Conservation (phyloP, 92 coral and sea anemone species). For the Umimayanthus kanabou region DNA sequence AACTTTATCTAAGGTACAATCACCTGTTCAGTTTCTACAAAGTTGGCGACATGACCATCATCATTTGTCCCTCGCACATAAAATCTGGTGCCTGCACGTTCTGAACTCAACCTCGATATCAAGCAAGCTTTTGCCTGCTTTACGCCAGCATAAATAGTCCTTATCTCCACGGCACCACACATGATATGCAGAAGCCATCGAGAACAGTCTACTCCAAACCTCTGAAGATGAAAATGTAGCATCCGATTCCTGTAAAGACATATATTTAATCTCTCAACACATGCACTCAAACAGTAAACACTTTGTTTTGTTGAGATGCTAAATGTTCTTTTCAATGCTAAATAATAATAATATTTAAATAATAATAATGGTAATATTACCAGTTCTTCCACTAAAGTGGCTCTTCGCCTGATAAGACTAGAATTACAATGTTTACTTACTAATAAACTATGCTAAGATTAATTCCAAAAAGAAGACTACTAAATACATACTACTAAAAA, state of each 20-base stretch:
- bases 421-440: too few relatives aligned
- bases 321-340: too few relatives aligned
- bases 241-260: conserved; percentile 79
- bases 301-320: too few relatives aligned
- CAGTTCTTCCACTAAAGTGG: too few relatives aligned
- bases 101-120: conserved; percentile 91
- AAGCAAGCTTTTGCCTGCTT: conserved; percentile 95
- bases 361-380: too few relatives aligned
- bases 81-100: conserved; percentile 98
- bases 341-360: too few relatives aligned
- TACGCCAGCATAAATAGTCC: conserved; percentile 91
- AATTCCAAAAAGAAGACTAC: too few relatives aligned
- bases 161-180: conserved; percentile 95
- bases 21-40: conserved; percentile 99
- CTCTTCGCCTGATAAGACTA: too few relatives aligned
- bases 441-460: too few relatives aligned
- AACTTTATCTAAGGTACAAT: too few relatives aligned
- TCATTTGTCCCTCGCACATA: conserved; percentile 98
- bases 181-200: conserved; percentile 88
- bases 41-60: conserved; percentile 97
- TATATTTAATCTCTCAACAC: background rate
- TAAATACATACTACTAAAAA: too few relatives aligned
- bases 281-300: background rate
- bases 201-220: conserved; percentile 84
- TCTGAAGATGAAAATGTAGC: conserved; percentile 89